Evolutionary conservation across 2,888 invertebrate genomes (phyloP), one percentile per base, ranked within the genome.

Genomic region (Sarcophaga variegata): DNA sequence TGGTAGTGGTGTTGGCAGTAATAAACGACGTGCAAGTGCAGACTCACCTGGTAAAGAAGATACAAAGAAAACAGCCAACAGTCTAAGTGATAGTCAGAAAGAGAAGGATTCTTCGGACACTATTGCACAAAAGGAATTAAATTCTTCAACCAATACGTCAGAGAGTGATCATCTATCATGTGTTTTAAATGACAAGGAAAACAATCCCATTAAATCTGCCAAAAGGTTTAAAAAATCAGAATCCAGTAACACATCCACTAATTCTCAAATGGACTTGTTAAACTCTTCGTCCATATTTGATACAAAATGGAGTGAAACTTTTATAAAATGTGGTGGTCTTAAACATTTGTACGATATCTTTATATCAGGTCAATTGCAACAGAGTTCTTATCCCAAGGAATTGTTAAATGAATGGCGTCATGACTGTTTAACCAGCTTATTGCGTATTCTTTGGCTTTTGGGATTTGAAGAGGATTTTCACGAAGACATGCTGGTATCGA

Each of bases 341-440:
- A 95, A 97, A 84, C 96, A 98, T 93, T 94, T 98, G 54, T 98
- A 98, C 92, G 97, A 97, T 92, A 98, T 98, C 89, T 98, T 98
- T 94, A 97, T 97, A 95, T 97, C 97, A 54, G 98, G 97, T 64
- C 95, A 96, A 63, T 92, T 97, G 86, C 97, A 97, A 94, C 95
- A 96, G 79, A 96, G 96, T 37, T 96, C 97, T 77, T 97, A 97
- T 89, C 96, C 96, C 90, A 90, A 90, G 69, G 93, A 93, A 72
- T 85, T 91, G 12, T 88, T 92, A 3, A 94, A 93, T 83, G 97
- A 98, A 94, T 99, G 99, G 99, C 96, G 98, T 80, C 98, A 98
- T 92, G 99, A 99, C 92, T 98, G 98, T 91, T 94, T 99, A 47
- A 98, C 98, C 4, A 96, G 97, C 88, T 94, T 99, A 12, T 92